phyloP scores from a whole-genome alignment of 2,888 invertebrate species.

The Kryphioiulus occultus region DNA sequence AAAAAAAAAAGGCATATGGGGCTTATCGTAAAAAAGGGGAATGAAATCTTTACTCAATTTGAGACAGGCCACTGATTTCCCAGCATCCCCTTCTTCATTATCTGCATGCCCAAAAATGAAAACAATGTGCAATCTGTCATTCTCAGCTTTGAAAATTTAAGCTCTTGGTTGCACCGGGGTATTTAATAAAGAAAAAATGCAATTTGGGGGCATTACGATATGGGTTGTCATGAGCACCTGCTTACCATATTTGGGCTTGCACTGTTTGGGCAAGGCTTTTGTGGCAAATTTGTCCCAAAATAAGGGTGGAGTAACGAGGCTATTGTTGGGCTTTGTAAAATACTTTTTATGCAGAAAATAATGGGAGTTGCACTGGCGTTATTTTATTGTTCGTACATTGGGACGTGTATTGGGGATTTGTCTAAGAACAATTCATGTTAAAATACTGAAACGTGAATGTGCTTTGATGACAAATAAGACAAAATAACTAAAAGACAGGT shows the following conservation, averaged over 20 bases:
- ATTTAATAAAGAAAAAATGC: slow-evolving; percentile 13
- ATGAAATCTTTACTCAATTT: slow-evolving; percentile 32
- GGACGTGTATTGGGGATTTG: not conserved
- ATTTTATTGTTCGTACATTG: not conserved
- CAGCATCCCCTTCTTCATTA: slow-evolving; percentile 6
- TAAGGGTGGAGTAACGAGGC: not conserved
- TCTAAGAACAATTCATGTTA: not conserved
- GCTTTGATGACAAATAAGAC: too few relatives aligned
- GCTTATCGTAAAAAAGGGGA: slow-evolving; percentile 32
- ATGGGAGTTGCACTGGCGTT: not conserved
- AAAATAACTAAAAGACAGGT: too few relatives aligned
- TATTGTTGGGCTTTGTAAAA: not conserved
- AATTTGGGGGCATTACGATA: not conserved
- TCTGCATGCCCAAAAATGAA: not conserved
- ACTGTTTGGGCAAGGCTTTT: not conserved
- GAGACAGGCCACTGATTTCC: slow-evolving; percentile 40
- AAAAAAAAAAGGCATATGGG: not conserved
- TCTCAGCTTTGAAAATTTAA: slow-evolving; percentile 36
- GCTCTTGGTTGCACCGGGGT: not conserved
- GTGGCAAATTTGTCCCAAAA: not conserved
- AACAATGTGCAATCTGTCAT: slow-evolving; percentile 33
- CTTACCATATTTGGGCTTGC: not conserved
- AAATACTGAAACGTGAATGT: too few relatives aligned
- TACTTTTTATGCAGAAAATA: not conserved
- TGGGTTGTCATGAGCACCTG: not conserved